These are phyloP conservation scores for Harlomillsia oculata DNA, from an alignment of 1,140 invertebrate species.

Conservation along the genomic window DNA sequence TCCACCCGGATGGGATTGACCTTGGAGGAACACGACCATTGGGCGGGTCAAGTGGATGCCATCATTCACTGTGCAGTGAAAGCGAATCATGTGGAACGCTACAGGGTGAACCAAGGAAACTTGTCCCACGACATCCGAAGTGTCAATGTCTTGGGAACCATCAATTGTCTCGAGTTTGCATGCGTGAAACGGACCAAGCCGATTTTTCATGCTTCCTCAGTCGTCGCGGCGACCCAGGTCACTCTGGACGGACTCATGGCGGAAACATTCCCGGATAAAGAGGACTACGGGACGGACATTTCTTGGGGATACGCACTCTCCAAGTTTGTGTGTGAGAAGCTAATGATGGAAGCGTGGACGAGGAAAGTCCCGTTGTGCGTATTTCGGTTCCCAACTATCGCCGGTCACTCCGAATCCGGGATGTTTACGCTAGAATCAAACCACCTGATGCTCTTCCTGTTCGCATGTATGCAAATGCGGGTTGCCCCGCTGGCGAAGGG, in stretches of 20 bases:
- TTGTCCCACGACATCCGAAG: slow-evolving; percentile 1
- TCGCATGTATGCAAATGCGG: background rate
- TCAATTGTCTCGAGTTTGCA: slow-evolving; percentile 9
- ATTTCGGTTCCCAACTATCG: slow-evolving; percentile 2
- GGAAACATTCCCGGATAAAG: background rate
- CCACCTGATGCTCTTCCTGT: background rate
- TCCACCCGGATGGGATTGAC: background rate
- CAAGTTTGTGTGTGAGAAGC: slow-evolving; percentile 7
- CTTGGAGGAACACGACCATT: background rate
- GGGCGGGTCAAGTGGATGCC: slow-evolving; percentile 1
- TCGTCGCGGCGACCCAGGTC: background rate
- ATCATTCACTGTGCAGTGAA: slow-evolving; percentile 13
- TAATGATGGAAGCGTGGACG: background rate
- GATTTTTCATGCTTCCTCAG: slow-evolving; percentile 5
- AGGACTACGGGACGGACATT: background rate
- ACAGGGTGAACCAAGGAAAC: background rate
- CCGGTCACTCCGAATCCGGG: background rate
- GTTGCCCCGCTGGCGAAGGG: background rate
- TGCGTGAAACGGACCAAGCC: background rate
- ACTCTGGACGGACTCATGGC: background rate
- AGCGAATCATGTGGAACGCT: slow-evolving; percentile 7
- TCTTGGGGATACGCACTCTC: background rate
- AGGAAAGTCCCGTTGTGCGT: slow-evolving; percentile 6
- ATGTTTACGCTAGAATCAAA: background rate
- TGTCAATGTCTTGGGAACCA: slow-evolving; percentile 8